A percentile compares a stretch with the other conserved stretches of the same genome.
Evolutionary conservation across 2,797 vertebrate species (phyloP).

Genomic region (Hoplostethus atlanticus): DNA sequence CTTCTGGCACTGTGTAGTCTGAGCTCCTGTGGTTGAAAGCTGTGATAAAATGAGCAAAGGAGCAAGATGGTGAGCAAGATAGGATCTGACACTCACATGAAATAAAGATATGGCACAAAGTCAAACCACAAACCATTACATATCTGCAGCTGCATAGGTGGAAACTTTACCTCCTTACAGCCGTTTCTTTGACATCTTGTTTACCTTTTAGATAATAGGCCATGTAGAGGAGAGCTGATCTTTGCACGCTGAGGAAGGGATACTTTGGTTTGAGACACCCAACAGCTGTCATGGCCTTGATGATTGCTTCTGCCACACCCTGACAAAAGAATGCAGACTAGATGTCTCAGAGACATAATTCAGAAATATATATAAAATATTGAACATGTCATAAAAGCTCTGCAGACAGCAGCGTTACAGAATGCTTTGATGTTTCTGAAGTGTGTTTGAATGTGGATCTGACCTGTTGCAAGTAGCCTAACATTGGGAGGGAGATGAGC

Average conservation of each 20-base stretch:
- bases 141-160: too few species aligned
- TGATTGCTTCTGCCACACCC: conserved; percentile 90
- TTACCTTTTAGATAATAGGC: conserved; percentile 96
- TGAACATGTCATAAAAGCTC: not conserved
- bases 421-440: not conserved
- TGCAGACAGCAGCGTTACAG: not conserved
- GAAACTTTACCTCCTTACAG: too few species aligned
- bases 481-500: conserved; percentile 91
- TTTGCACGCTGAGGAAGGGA: conserved; percentile 90
- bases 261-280: conserved; percentile 96
- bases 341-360: not conserved
- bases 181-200: not conserved
- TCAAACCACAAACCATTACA: too few species aligned
- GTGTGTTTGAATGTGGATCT: conserved; percentile 22
- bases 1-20: conserved; percentile 77
- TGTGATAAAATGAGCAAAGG: conserved; percentile 62
- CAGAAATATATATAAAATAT: not conserved
- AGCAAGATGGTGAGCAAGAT: not conserved
- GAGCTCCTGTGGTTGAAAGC: conserved; percentile 89
- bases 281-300: conserved; percentile 93
- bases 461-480: conserved; percentile 97
- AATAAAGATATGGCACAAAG: not conserved
- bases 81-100: not conserved
- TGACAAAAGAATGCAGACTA: conserved; percentile 63
- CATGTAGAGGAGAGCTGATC: conserved; percentile 90